Evolutionary conservation across 2,113 vertebrate genomes (phyloP).

Genomic region (Nothocercus nigrocapillus): DNA sequence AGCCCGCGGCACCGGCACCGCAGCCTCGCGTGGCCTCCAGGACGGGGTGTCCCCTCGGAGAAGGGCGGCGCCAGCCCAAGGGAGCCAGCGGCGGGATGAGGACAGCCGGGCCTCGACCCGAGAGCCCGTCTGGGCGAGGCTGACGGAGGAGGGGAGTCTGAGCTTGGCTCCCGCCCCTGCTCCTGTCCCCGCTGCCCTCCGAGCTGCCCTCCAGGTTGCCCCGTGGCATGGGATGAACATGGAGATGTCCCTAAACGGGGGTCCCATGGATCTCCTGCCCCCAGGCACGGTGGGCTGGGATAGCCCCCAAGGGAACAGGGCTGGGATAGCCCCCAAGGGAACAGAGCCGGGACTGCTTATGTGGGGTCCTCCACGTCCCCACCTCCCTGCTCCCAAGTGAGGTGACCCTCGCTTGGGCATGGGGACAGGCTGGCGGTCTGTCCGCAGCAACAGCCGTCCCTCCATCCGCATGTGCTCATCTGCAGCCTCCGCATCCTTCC

Average conservation of each 20-base stretch:
- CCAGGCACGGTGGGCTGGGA: accelerated
- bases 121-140: accelerated
- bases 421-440: too few species aligned
- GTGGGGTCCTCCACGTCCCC: not conserved
- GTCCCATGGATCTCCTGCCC: accelerated
- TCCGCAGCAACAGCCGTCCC: too few species aligned
- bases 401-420: not conserved
- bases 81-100: not conserved
- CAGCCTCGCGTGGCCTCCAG: not conserved
- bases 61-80: too few species aligned
- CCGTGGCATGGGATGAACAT: accelerated
- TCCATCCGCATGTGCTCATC: too few species aligned
- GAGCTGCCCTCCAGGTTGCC: not conserved
- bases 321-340: not conserved
- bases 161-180: not conserved
- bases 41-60: not conserved
- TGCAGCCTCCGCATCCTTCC: too few species aligned
- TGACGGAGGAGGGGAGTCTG: not conserved
- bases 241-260: not conserved
- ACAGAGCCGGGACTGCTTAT: accelerated
- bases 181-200: accelerated
- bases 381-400: not conserved
- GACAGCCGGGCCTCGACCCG: not conserved
- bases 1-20: not conserved
- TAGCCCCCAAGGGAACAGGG: not conserved